phyloP scores from a whole-genome alignment of 2,113 vertebrate species.

The Notarius lentiginosus region DNA sequence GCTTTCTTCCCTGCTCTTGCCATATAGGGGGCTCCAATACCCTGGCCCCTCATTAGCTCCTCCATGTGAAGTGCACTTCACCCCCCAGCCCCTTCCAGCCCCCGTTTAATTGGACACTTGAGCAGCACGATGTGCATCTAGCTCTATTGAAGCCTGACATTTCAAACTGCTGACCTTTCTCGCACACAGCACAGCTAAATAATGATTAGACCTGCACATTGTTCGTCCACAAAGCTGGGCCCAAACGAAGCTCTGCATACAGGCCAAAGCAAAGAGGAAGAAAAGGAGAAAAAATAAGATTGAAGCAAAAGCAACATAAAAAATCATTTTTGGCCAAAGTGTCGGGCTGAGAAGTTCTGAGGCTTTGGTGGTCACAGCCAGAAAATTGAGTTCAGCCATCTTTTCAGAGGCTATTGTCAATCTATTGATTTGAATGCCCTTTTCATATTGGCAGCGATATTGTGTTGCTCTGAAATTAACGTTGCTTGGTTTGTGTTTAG shows the following conservation, averaged over 20 bases:
- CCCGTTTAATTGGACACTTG: constrained; percentile 96
- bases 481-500: constrained; percentile 83
- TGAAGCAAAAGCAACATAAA: neutral
- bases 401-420: constrained; percentile 90
- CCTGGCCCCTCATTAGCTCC: constrained; percentile 68
- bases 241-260: constrained; percentile 42
- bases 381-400: constrained; percentile 93
- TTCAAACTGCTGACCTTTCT: constrained; percentile 99
- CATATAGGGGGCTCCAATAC: constrained; percentile 54
- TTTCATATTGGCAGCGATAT: constrained; percentile 91
- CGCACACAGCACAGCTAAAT: constrained; percentile 87
- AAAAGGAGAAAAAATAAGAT: neutral
- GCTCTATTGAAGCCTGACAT: constrained; percentile 98
- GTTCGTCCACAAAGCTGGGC: constrained; percentile 85
- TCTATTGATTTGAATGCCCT: constrained; percentile 97
- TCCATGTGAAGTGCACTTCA: constrained; percentile 68
- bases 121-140: constrained; percentile 80
- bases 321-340: constrained; percentile 13
- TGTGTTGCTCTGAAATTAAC: constrained; percentile 92
- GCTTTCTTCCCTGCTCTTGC: neutral
- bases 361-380: constrained; percentile 77
- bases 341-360: neutral
- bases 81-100: constrained; percentile 71
- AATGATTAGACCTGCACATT: constrained; percentile 95
- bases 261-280: constrained; percentile 4